These are phyloP conservation scores for Mizuhopecten yessoensis DNA, from an alignment of 1,140 invertebrate species.

Conservation along the genomic window DNA sequence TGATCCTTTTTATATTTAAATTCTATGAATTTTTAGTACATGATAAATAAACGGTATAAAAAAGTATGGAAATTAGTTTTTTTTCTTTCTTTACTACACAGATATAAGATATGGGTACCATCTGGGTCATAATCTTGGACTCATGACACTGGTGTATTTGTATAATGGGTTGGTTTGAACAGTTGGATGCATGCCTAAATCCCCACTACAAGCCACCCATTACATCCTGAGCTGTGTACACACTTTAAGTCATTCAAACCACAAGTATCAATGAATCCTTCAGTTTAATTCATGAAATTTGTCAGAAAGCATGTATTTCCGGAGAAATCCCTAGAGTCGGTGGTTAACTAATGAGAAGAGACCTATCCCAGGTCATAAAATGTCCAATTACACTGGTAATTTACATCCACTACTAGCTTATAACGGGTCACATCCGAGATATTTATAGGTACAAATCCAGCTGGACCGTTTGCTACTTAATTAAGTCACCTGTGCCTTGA, in stretches of 20 bases:
- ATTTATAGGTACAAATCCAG: slow-evolving; percentile 22
- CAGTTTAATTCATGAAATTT: not conserved
- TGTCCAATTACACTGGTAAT: not conserved
- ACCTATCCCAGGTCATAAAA: not conserved
- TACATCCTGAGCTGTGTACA: not conserved
- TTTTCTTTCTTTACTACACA: not conserved
- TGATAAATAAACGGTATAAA: not conserved
- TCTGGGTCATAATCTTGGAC: too few species aligned
- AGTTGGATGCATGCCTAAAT: too few species aligned
- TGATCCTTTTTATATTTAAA: slow-evolving; percentile 1
- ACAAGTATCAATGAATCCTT: not conserved
- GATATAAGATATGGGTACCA: too few species aligned
- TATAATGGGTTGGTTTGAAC: too few species aligned
- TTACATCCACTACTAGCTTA: not conserved
- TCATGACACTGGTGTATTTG: too few species aligned
- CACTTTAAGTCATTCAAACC: not conserved
- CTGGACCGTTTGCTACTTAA: slow-evolving; percentile 21
- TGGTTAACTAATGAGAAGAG: not conserved
- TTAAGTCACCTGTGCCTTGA: slow-evolving; percentile 11
- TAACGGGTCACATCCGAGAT: not conserved
- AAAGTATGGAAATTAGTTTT: not conserved
- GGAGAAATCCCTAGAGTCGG: not conserved
- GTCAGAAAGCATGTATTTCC: not conserved
- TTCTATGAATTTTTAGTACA: slow-evolving; percentile 34
- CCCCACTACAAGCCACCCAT: not conserved